Evolutionary conservation across 37 sponge, comb jelly and placozoan genomes (phyloP).

Genomic region (Oopsacas minuta): DNA sequence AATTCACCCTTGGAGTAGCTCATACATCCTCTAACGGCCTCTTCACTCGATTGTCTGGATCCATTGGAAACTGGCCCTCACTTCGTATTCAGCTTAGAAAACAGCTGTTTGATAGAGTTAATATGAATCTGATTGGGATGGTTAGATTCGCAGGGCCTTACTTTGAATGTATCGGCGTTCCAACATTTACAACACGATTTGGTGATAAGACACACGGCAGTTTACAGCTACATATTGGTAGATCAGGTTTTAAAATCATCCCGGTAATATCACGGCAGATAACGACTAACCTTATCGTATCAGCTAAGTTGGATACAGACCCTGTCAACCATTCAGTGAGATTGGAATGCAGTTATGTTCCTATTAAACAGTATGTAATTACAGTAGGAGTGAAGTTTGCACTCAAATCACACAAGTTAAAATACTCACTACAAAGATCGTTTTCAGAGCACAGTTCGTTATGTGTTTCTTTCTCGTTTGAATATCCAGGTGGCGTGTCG

Average conservation of each 20-base stretch:
- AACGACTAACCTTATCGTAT: neutral
- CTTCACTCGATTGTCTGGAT: neutral
- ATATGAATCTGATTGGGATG: neutral
- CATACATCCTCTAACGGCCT: neutral
- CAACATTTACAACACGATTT: neutral
- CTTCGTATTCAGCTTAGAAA: neutral
- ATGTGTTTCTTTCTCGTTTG: neutral
- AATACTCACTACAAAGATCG: neutral
- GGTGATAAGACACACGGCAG: neutral
- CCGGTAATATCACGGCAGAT: neutral
- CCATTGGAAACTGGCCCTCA: neutral
- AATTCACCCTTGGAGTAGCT: neutral
- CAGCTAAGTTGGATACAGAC: neutral
- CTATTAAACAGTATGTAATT: neutral
- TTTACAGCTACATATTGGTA: neutral
- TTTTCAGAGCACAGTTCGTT: neutral
- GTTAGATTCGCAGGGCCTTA: slow-evolving; percentile 14
- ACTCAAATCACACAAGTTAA: neutral
- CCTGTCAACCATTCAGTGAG: neutral
- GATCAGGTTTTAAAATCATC: neutral
- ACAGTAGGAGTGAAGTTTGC: neutral
- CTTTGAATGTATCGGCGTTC: neutral
- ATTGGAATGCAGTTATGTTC: neutral
- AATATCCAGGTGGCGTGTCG: neutral
- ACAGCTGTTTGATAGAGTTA: neutral